Base-by-base conservation (phyloP, 2,113 vertebrate species). In the Poecilia latipinna region DNA sequence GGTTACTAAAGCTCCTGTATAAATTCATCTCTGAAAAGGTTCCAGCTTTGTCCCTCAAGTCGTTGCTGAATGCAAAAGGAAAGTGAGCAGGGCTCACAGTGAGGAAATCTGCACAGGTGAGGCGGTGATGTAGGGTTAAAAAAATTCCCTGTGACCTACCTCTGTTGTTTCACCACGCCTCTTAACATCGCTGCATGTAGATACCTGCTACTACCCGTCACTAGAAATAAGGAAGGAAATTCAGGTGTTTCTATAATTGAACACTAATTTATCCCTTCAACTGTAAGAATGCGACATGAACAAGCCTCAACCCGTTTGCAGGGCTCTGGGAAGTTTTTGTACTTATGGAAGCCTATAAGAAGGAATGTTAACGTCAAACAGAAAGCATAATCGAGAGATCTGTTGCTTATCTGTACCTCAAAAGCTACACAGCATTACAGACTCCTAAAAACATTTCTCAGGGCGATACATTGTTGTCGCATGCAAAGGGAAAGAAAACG, bases 1-100 rank as follows among this genome's bases (percentile, higher is more conserved):
- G 84, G 70, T 86, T 91, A n/a, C 94, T 94, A 74, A 95, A 95
- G 72, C 86, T 95, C 84, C 83, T 88, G 88, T 95, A 95, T 0
- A 95, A 82, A 87, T 95, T 93, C 95, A 95, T 95, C 31, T 72
- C 26, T 26, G 26, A 51, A 12, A 26, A 28, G 3, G 19, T 35
- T 51, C 44, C 66, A 60, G 31, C 1, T 12, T n/a, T 62, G 19
- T 32, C 35, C 12, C 64, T 65, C n/a, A 11, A 44, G 51, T 68
- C 44, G 61, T 62, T 69, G 61, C 74, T 12, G 3, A 12, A 68
- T 62, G 39, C 54, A 61, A 28, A 69, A 37, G 44, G 29, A 69
- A 72, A 80, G 61, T n/a, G 69, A 82, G 28, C 19, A 4, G 73
- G 44, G 61, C 44, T 42, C 15, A 60, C 22, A 62, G 48, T 70